Evolutionary conservation across 2,113 vertebrate genomes (phyloP).

Genomic region (Ibidorhyncha struthersii): DNA sequence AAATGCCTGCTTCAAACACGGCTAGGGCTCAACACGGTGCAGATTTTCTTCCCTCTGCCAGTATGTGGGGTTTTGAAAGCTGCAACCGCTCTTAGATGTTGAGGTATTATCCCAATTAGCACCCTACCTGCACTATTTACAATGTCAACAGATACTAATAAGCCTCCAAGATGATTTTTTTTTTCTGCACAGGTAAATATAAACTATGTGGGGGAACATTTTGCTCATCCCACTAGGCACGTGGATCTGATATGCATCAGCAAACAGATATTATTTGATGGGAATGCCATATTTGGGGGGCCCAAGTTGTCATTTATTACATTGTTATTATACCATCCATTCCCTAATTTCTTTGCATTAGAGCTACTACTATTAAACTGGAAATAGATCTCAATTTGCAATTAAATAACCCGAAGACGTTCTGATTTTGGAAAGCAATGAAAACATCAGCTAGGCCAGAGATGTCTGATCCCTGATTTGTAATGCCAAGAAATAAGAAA

Average conservation of each 20-base stretch:
- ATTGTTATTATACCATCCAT: not conserved
- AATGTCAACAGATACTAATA: not conserved
- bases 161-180: not conserved
- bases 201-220: not conserved
- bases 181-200: not conserved
- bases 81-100: not conserved
- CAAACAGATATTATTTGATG: not conserved
- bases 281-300: not conserved
- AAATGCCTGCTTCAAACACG: not conserved
- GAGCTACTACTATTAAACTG: not conserved
- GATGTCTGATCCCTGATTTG: not conserved
- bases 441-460: not conserved
- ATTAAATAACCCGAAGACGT: not conserved
- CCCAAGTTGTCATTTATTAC: not conserved
- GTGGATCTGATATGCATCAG: rapidly evolving
- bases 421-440: not conserved
- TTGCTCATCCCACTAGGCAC: not conserved
- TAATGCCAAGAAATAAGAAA: not conserved
- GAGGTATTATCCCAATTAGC: not conserved
- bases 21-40: not conserved
- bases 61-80: not conserved
- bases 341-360: not conserved
- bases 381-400: not conserved
- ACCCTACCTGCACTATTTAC: not conserved
- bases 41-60: not conserved